Conservation (phyloP, 2,797 vertebrate genomes). For the Bradypodion pumilum region DNA sequence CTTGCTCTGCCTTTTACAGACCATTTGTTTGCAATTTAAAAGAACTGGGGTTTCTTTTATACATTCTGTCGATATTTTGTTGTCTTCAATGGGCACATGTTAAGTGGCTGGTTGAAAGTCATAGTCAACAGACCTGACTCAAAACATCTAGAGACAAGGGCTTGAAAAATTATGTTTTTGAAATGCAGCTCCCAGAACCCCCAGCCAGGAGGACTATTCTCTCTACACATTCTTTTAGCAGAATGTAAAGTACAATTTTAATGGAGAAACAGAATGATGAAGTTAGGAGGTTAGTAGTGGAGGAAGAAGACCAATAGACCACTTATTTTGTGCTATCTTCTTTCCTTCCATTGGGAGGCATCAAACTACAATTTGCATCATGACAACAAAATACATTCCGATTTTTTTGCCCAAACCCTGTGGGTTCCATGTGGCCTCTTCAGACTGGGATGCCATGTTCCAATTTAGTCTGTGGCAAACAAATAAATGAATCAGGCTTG, state of each 20-base stretch:
- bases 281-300: neutral
- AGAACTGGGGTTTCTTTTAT: neutral
- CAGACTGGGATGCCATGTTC: no score
- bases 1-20: no score
- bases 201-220: no score
- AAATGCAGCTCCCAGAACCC: neutral
- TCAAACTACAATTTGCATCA: neutral
- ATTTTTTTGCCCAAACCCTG: neutral
- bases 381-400: neutral
- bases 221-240: no score
- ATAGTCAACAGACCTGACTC: neutral
- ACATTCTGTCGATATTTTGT: neutral
- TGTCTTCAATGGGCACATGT: neutral
- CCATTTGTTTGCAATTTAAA: neutral
- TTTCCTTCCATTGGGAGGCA: neutral
- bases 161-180: no score
- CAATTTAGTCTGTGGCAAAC: neutral
- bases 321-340: neutral
- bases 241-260: no score
- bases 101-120: neutral
- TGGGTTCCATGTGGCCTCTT: neutral
- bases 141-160: neutral
- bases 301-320: neutral
- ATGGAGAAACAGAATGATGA: no score
- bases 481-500: neutral